Evolutionary conservation across 2,113 vertebrate genomes (phyloP), one percentile per base, ranked within the genome.

Genomic region (Rhipidura dahli): DNA sequence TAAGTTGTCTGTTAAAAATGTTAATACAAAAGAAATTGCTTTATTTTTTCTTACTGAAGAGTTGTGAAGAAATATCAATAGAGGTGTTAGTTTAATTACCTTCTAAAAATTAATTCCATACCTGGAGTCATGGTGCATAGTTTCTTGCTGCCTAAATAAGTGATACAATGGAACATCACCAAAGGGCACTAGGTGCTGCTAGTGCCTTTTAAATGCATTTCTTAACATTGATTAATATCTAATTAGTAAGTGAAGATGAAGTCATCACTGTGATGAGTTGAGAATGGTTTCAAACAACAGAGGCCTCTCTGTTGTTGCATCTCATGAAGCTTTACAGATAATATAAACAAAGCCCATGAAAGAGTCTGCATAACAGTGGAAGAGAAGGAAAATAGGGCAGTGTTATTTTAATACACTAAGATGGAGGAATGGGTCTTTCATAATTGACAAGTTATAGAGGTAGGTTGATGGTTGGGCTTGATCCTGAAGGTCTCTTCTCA

Each of bases 1-100:
- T 99, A 98, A 98, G 97, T 93, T 95, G 28, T 56, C 89, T 95
- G 73, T 94, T 86, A 75, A 83, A 90, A 69, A 65, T 40, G 15
- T 51, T 81, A 75, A 79, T 57, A 65, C 35, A 72, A 78, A 93
- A 75, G 2, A 59, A 69, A 90, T 73, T 21, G 12, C 28, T 65
- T 90, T 19, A 28, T 44, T 76, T 5, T 77, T 78, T 93, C 50
- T 81, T 84, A 16, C 17, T 66, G 8, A 31, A 47, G 21, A 60
- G 4, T 24, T 47, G 31, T 56, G 49, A 87, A 80, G 35, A 86
- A 51, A 35, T 27, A 31, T 57, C 56, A 28, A 1, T 42, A 71
- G 33, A 61, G 24, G 10, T 45, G 9, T 47, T 79, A 66, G 20
- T 61, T 93, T 83, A 88, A 83, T 84, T 90, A n/a, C 26, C 6